A percentile compares a stretch with the other conserved stretches of the same genome.
phyloP scores from a whole-genome alignment of 1,140 invertebrate species.

The Euura lappo region DNA sequence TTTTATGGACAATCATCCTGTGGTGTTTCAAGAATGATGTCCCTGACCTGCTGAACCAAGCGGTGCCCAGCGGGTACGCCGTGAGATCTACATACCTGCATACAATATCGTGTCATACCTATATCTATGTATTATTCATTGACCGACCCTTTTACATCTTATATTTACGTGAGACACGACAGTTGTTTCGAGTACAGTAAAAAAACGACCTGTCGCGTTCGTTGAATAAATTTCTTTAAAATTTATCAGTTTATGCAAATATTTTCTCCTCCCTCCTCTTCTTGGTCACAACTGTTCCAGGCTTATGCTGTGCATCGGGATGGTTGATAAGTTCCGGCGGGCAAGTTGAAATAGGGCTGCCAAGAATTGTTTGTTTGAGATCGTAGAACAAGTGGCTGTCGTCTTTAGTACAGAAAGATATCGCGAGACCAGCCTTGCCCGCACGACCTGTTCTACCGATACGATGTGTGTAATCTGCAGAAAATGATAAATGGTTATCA shows the following conservation, averaged over 20 bases:
- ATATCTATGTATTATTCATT: too few relatives aligned
- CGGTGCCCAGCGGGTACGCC: too few relatives aligned
- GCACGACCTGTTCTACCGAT: constrained; percentile 99
- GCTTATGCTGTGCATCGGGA: constrained; percentile 98
- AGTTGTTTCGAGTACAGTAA: too few relatives aligned
- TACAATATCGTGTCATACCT: too few relatives aligned
- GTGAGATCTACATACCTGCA: too few relatives aligned
- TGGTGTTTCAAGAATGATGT: too few relatives aligned
- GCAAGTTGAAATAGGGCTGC: constrained; percentile 93
- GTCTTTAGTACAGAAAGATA: constrained; percentile 97
- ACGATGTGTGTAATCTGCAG: constrained; percentile 96
- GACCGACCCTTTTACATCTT: too few relatives aligned
- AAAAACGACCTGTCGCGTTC: too few relatives aligned
- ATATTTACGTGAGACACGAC: too few relatives aligned
- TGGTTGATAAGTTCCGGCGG: constrained; percentile 98
- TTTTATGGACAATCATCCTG: too few relatives aligned
- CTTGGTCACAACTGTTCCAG: constrained; percentile 91
- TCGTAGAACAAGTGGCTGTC: constrained; percentile 97
- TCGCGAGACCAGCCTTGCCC: constrained; percentile 94
- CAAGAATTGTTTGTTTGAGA: constrained; percentile 89
- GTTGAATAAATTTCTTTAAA: too few relatives aligned
- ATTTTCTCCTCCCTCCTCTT: constrained; percentile 96
- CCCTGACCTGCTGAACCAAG: too few relatives aligned
- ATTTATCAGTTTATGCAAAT: constrained; percentile 70
- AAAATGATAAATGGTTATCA: constrained; percentile 26